These are phyloP conservation scores for Platalea minor DNA, from an alignment of 2,797 vertebrate genomes.

Conservation along the genomic window DNA sequence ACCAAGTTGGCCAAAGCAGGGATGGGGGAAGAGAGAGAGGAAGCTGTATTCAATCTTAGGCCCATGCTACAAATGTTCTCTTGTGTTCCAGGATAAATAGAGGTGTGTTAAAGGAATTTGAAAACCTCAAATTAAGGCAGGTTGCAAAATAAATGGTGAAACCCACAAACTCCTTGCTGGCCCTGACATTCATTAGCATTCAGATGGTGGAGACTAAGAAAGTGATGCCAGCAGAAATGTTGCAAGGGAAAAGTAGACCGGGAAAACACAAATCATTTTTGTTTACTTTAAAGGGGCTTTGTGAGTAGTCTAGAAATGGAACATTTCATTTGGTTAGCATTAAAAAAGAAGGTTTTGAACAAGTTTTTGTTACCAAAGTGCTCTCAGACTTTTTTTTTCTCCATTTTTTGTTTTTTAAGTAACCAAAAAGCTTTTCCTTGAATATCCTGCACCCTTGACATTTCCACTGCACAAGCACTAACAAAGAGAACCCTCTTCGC, in stretches of 20 bases:
- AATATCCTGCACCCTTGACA: neutral
- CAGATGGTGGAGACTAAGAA: neutral
- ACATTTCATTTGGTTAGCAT: neutral
- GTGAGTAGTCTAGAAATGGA: slow-evolving; percentile 2
- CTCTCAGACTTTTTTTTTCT: neutral
- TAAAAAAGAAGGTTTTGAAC: neutral
- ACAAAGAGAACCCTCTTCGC: neutral
- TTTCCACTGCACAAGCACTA: neutral
- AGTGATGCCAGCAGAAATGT: slow-evolving; percentile 39
- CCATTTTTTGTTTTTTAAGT: neutral
- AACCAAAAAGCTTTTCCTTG: neutral
- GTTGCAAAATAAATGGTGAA: slow-evolving; percentile 68
- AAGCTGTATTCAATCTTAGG: slow-evolving; percentile 47
- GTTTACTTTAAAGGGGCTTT: slow-evolving; percentile 48
- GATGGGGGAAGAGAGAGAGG: slow-evolving; percentile 30
- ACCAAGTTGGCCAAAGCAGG: slow-evolving; percentile 39
- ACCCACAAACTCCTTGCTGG: slow-evolving; percentile 45
- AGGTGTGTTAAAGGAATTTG: slow-evolving; percentile 57
- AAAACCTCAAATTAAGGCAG: slow-evolving; percentile 65
- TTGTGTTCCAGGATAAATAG: slow-evolving; percentile 68
- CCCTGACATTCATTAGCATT: slow-evolving; percentile 56
- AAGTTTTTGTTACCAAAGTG: neutral
- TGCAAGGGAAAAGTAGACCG: neutral
- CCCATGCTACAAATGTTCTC: slow-evolving; percentile 56
- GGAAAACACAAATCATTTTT: slow-evolving; percentile 61